Evolutionary conservation across 1,140 invertebrate species (phyloP), one percentile per base, ranked within the genome.

Genomic region (Diabrotica undecimpunctata): DNA sequence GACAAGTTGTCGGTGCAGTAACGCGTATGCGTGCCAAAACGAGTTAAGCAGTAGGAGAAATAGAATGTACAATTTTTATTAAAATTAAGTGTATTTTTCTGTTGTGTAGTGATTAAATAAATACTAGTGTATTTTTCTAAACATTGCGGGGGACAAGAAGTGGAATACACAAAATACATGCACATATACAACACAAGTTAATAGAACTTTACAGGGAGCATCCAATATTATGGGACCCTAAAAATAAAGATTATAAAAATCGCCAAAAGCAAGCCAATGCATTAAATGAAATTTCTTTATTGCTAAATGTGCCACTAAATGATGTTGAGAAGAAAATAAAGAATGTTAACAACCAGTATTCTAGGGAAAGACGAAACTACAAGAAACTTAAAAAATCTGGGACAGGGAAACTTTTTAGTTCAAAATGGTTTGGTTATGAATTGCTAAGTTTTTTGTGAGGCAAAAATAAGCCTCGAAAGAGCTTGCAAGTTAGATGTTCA

Each of bases 321-420:
- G 61, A 54, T 62, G 13, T 54, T 62, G 61, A 62, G 25, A 62
- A 53, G 61, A 62, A 62, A 62, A 62, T 62, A 62, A 62, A 39
- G 61, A 62, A 62, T 62, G 55, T 62, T 62, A 62, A 62, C 61
- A 53, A 12, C 35, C 50, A 62, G 50, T 62, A 62, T 53, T 57
- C 53, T 46, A 62, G 51, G 55, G 52, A 62, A 55, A 62, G 61
- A 62, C 12, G 61, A 39, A 62, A 53, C 54, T 61, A 61, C 36
- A 66, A 60, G 46, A 65, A 59, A 58, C 51, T 65, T 38, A 59
- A 60, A 9, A 25, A 57, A 13, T 64, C 52, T 0, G 52, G 52
- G 52, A 1, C n/a, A 54, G 52, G 13, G 51, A 41, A 41, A 57
- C 36, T 7, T 11, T 62, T 64, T 58, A 57, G 9, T 57, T 57